Base-by-base conservation (phyloP, 1,140 invertebrate species). In the Myzus persicae region DNA sequence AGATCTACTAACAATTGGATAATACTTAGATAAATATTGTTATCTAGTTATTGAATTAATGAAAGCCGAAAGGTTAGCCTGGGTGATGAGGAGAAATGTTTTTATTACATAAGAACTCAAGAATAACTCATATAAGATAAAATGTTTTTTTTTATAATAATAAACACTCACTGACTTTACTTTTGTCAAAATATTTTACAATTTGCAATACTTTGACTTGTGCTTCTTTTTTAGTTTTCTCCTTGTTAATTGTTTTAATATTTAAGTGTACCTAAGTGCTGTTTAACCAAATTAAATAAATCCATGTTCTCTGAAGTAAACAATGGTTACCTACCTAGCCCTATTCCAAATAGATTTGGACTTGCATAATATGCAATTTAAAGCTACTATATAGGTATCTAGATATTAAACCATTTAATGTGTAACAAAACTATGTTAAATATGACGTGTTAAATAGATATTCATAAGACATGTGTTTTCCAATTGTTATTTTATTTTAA, bases 401-500 rank as follows among this genome's bases (percentile, higher is more conserved):
- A n/a, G 42, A 9, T 44, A 8, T n/a, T n/a, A n/a, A n/a, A n/a
- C 11, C 18, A n/a, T 87, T 14, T 44, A 31, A 85, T 85, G 42
- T 87, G 6, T 44, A 46, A 20, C 8, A 26, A n/a, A 87, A 31
- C 46, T 44, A 44, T 46, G 42, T 44, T n/a, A n/a, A 44, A 85
- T 44, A 85, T n/a, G 31, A 44, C 44, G 14, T 44, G 31, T 85
- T 31, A 44, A 85, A 85, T 14, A 87, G 42, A 87, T 26, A 36
- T 87, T 84, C 9, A 42, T 42, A 84, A n/a, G 26, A 89, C 31
- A 67, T 59, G n/a, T 93, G 42, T 93, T 36, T 88, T 51, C 14
- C 22, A 42, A 46, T 59, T 46, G 67, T 59, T 46, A 85, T 59
- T 38, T 36, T 93, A 54, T 48, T 42, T 48, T 90, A 67, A 93